Evolutionary conservation across 1,140 invertebrate genomes (phyloP).

Genomic region (Neodiprion virginianus): DNA sequence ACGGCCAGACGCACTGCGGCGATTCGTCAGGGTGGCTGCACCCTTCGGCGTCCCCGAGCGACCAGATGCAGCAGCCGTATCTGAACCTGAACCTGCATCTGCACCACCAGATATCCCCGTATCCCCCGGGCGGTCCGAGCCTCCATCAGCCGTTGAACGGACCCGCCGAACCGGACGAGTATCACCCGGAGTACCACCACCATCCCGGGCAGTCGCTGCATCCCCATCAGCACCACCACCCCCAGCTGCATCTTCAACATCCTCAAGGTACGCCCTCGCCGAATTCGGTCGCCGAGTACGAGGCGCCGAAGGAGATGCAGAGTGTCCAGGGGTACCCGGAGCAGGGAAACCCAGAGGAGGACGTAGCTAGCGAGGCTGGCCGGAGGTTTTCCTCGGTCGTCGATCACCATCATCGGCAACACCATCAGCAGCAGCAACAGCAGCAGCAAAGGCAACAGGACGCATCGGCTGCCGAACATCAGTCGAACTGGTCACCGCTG

Average conservation of each 20-base stretch:
- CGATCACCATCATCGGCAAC: slow-evolving; percentile 37
- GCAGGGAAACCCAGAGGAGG: not conserved
- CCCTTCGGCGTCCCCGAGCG: slow-evolving; percentile 38
- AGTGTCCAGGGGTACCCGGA: not conserved
- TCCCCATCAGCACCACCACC: slow-evolving; percentile 44
- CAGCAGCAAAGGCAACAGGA: slow-evolving; percentile 20
- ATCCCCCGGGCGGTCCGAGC: slow-evolving; percentile 21
- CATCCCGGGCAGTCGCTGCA: slow-evolving; percentile 33
- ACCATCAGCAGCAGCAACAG: slow-evolving; percentile 29
- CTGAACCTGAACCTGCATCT: slow-evolving; percentile 58
- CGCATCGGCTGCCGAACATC: slow-evolving; percentile 38
- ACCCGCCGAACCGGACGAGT: slow-evolving; percentile 34
- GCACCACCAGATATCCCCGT: slow-evolving; percentile 56
- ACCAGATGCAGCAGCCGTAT: slow-evolving; percentile 54
- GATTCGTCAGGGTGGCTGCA: slow-evolving; percentile 55
- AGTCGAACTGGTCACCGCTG: slow-evolving; percentile 48
- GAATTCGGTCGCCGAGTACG: not conserved
- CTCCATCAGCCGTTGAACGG: slow-evolving; percentile 31
- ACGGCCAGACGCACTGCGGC: slow-evolving; percentile 45
- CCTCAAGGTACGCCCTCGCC: slow-evolving; percentile 30
- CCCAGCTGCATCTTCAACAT: slow-evolving; percentile 27
- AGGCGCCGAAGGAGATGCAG: not conserved
- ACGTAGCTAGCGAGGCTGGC: not conserved
- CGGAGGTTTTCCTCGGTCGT: not conserved
- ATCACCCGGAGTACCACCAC: slow-evolving; percentile 28